phyloP scores from a whole-genome alignment of 2,797 vertebrate species.

The Ceryle rudis region DNA sequence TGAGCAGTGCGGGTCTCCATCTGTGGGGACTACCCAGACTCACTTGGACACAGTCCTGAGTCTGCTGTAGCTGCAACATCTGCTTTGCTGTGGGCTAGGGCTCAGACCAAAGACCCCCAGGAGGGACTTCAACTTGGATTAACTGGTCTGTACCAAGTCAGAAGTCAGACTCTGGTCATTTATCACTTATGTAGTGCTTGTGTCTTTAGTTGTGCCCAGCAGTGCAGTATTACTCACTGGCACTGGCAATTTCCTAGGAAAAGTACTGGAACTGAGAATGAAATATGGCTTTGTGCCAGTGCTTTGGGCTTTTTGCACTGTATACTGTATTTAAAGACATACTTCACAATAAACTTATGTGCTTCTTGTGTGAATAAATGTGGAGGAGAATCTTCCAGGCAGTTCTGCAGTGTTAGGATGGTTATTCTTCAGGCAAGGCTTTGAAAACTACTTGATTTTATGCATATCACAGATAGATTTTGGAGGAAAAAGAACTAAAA shows the following conservation, averaged over 20 bases:
- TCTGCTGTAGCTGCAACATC: not conserved
- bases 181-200: not conserved
- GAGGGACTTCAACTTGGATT: not conserved
- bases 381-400: not conserved
- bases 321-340: not conserved
- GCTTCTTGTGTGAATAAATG: not conserved
- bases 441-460: not conserved
- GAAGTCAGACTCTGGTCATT: not conserved
- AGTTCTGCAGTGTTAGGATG: not conserved
- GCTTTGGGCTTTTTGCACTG: not conserved
- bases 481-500: not conserved
- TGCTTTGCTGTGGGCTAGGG: not conserved
- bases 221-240: not conserved
- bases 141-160: not conserved
- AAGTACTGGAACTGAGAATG: not conserved
- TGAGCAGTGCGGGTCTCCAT: not conserved
- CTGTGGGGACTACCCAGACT: not conserved
- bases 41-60: not conserved
- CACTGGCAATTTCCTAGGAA: not conserved
- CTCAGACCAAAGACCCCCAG: not conserved
- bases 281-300: not conserved
- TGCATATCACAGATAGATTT: not conserved
- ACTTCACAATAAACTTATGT: not conserved
- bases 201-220: not conserved
- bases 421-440: not conserved